A percentile compares a stretch with the other conserved stretches of the same genome.
These are phyloP conservation scores for Mesitornis unicolor DNA, from an alignment of 2,113 vertebrate species.

Conservation along the genomic window DNA sequence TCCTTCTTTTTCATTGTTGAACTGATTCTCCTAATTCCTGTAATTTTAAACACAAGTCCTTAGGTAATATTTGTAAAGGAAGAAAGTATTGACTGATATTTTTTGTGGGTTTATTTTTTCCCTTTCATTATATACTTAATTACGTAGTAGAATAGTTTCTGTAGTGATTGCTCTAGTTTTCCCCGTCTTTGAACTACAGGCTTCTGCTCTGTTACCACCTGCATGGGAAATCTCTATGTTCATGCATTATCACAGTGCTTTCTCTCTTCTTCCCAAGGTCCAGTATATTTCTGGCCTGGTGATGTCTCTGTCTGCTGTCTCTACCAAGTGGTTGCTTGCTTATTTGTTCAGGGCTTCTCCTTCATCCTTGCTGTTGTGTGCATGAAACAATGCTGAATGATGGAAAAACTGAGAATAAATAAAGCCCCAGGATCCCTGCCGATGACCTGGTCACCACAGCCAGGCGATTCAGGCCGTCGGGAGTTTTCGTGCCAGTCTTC, in stretches of 20 bases:
- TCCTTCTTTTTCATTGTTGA: neutral
- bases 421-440: neutral
- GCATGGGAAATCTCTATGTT: conserved; percentile 11
- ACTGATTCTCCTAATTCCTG: neutral
- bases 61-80: neutral
- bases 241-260: neutral
- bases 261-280: neutral
- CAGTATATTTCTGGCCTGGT: conserved; percentile 27
- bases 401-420: neutral
- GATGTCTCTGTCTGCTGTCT: conserved; percentile 41
- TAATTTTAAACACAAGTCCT: neutral
- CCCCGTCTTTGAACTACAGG: neutral
- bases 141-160: neutral
- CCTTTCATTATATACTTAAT: neutral
- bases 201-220: neutral
- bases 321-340: neutral
- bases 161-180: neutral
- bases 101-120: neutral
- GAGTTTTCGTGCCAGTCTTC: neutral
- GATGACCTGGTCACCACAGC: neutral
- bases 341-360: neutral
- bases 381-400: neutral
- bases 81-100: neutral
- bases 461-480: neutral
- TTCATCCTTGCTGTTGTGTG: neutral